phyloP scores from a whole-genome alignment of 1,140 invertebrate species.

The Cydia splendana region DNA sequence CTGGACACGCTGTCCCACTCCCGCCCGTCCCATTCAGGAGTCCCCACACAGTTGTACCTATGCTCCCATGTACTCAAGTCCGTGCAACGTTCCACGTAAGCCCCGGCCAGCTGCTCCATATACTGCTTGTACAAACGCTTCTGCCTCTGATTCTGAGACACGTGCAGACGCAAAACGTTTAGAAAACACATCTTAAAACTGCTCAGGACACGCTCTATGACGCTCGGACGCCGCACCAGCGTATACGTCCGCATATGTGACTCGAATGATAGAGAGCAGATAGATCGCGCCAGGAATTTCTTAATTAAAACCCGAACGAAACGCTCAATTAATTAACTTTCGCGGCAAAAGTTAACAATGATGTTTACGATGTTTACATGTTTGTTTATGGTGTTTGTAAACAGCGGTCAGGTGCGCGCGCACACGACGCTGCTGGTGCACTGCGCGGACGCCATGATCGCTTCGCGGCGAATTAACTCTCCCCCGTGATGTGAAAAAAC shows the following conservation, averaged over 20 bases:
- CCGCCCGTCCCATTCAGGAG: constrained; percentile 62
- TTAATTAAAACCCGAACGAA: constrained; percentile 34
- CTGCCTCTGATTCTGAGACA: constrained; percentile 74
- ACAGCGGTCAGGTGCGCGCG: constrained; percentile 46
- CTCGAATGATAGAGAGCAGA: constrained; percentile 52
- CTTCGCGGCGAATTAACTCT: constrained; percentile 69
- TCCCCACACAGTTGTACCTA: constrained; percentile 52
- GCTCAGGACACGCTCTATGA: constrained; percentile 41
- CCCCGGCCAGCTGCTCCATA: constrained; percentile 71
- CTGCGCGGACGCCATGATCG: constrained; percentile 60
- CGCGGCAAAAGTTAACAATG: constrained; percentile 65
- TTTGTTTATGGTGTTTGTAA: constrained; percentile 34
- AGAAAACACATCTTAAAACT: constrained; percentile 76
- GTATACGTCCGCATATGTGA: constrained; percentile 53
- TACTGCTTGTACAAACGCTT: constrained; percentile 78
- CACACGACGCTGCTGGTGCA: constrained; percentile 45
- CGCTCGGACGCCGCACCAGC: constrained; percentile 46
- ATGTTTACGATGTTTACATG: constrained; percentile 53
- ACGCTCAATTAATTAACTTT: constrained; percentile 67
- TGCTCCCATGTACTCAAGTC: constrained; percentile 58
- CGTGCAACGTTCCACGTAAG: constrained; percentile 68
- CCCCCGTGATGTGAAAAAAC: constrained; percentile 73
- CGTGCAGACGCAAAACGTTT: constrained; percentile 74
- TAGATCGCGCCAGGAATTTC: constrained; percentile 41
- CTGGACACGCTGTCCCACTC: constrained; percentile 58